phyloP scores from a whole-genome alignment of 2,888 invertebrate genomes.

The Trissolcus japonicus region DNA sequence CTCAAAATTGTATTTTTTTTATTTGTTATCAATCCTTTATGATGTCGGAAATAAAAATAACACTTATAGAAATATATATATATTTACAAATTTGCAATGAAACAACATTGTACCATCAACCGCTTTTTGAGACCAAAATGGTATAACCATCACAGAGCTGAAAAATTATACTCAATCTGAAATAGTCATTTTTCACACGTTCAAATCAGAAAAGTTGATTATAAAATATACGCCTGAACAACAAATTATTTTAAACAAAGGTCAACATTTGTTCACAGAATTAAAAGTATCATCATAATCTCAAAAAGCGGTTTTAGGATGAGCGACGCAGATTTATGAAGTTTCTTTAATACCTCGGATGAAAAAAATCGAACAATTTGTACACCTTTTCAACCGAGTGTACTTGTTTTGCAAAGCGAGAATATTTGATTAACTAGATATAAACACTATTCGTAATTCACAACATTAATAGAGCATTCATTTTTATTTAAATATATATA shows the following conservation, averaged over 20 bases:
- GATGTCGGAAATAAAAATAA: slow-evolving; percentile 36
- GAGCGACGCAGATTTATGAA: too few relatives aligned
- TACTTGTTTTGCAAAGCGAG: too few relatives aligned
- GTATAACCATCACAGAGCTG: slow-evolving; percentile 1
- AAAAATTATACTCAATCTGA: background rate
- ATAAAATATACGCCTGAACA: background rate
- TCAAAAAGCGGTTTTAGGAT: too few relatives aligned
- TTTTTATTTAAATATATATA: too few relatives aligned
- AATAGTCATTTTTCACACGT: too few relatives aligned
- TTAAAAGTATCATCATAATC: too few relatives aligned
- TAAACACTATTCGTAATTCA: background rate
- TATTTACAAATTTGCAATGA: slow-evolving; percentile 17
- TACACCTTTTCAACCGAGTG: too few relatives aligned
- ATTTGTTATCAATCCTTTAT: slow-evolving; percentile 22
- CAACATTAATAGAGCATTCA: too few relatives aligned
- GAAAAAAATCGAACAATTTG: too few relatives aligned
- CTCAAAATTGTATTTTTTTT: slow-evolving; percentile 35
- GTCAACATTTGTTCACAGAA: too few relatives aligned
- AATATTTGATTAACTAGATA: slow-evolving; percentile 1
- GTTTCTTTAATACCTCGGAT: too few relatives aligned
- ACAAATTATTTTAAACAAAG: background rate
- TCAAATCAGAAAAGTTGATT: background rate
- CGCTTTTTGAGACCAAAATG: slow-evolving; percentile 21
- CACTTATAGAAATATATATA: slow-evolving; percentile 12
- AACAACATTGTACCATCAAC: slow-evolving; percentile 5